Base-by-base conservation (phyloP, 2,113 vertebrate species). In the Microtus pennsylvanicus region DNA sequence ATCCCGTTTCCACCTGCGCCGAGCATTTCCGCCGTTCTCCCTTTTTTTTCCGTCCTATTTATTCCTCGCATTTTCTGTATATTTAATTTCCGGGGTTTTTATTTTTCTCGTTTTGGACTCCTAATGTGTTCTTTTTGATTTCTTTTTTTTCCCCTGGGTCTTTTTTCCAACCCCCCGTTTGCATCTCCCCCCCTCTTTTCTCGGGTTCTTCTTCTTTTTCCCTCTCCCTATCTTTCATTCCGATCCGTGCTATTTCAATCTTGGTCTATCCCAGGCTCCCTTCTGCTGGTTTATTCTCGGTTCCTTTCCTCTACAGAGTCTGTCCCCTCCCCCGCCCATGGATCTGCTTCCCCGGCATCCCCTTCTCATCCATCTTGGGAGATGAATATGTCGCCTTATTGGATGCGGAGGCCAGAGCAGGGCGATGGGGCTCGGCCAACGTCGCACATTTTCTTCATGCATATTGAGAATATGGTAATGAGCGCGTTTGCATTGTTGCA, bases 391-490 rank as follows among this genome's bases (percentile, higher is more conserved):
- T 99, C 99, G 99, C 99, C 98, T 99, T 99, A 99, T 99, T 99
- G 99, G 99, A 99, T 98, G 99, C 99, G 98, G 99, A 99, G 99
- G 99, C 99, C 99, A 99, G 99, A 99, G 99, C 99, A 98, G 98
- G 99, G 99, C 99, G 99, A 99, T 98, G 99, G 98, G 99, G 98
- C 98, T 98, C 98, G 98, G 98, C 98, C 99, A 99, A 99, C 99
- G 99, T 99, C 98, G 99, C 98, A 99, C 98, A 98, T 99, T 99
- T 99, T 99, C 99, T 99, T 99, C 99, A 99, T 99, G 99, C 99
- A 99, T 99, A 99, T 99, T 99, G 99, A 99, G 99, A 98, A 98
- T 99, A 99, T 99, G 99, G 98, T 99, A 99, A 99, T 99, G 99
- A 99, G 99, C 85, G 97, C 98, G 99, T 99, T 99, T 99, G 99